phyloP scores from a whole-genome alignment of 2,113 vertebrate genomes.

The Natator depressus region DNA sequence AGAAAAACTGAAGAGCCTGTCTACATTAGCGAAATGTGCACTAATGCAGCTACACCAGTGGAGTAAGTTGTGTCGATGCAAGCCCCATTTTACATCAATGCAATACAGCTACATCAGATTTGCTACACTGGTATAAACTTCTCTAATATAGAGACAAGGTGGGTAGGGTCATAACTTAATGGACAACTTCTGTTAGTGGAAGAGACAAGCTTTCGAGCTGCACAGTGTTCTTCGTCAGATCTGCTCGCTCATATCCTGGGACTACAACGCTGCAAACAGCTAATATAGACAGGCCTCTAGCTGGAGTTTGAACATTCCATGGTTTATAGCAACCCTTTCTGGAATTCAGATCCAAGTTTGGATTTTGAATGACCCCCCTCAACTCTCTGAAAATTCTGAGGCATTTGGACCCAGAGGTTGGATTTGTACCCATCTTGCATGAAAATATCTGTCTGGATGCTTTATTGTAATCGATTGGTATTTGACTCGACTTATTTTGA shows the following conservation, averaged over 20 bases:
- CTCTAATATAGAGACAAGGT: background rate
- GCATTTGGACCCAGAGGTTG: background rate
- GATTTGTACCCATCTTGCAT: background rate
- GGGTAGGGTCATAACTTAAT: background rate
- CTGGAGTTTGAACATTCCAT: background rate
- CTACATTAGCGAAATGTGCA: slow-evolving; percentile 25
- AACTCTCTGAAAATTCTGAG: background rate
- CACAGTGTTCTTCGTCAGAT: background rate
- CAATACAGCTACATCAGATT: background rate
- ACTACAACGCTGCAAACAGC: background rate
- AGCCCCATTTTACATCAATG: background rate
- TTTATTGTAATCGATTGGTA: background rate
- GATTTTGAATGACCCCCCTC: background rate
- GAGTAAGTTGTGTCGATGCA: background rate
- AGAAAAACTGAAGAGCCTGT: slow-evolving; percentile 19
- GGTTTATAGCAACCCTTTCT: background rate
- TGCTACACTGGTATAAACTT: background rate
- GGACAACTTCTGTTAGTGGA: background rate
- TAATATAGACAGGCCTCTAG: background rate
- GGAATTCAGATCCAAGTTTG: background rate
- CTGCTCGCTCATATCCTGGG: background rate
- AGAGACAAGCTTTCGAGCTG: background rate
- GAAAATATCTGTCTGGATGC: background rate
- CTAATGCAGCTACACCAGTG: accelerated
- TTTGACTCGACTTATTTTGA: background rate